Percentiles rank a stretch among this genome's conserved stretches.
Evolutionary conservation across 2,888 invertebrate species (phyloP).

Genomic region (Rotaria magnacalcarata): DNA sequence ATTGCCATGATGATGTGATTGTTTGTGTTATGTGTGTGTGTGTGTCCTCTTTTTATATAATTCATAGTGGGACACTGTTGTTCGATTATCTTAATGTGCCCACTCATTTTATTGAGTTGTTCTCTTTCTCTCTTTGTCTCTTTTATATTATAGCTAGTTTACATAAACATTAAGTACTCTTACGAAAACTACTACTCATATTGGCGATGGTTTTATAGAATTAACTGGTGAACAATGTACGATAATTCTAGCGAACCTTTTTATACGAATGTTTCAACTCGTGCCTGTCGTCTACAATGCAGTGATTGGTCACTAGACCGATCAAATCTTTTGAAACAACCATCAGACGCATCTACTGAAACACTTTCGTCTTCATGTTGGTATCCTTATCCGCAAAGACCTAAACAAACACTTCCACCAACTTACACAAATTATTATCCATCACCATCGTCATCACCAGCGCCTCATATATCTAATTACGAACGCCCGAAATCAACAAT

Average conservation of each 20-base stretch:
- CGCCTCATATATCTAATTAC: not conserved
- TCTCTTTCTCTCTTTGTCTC: too few relatives aligned
- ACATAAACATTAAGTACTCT: not conserved
- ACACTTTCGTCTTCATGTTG: not conserved
- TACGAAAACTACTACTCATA: not conserved
- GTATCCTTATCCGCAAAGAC: not conserved
- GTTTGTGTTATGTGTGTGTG: not conserved
- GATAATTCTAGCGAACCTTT: not conserved
- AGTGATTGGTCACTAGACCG: not conserved
- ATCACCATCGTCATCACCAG: not conserved
- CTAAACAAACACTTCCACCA: not conserved
- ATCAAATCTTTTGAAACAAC: not conserved
- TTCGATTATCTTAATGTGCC: not conserved
- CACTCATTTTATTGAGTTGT: not conserved
- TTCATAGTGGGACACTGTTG: not conserved
- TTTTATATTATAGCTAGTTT: not conserved
- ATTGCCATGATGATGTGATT: not conserved
- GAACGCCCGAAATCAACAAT: conserved; percentile 9
- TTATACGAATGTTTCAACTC: not conserved
- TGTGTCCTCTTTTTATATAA: not conserved
- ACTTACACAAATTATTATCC: not conserved
- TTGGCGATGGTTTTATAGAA: not conserved
- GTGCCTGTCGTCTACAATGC: not conserved
- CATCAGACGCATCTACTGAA: not conserved
- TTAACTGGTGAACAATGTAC: not conserved